Evolutionary conservation across 2,888 invertebrate genomes (phyloP).

Genomic region (Halictus ligatus): DNA sequence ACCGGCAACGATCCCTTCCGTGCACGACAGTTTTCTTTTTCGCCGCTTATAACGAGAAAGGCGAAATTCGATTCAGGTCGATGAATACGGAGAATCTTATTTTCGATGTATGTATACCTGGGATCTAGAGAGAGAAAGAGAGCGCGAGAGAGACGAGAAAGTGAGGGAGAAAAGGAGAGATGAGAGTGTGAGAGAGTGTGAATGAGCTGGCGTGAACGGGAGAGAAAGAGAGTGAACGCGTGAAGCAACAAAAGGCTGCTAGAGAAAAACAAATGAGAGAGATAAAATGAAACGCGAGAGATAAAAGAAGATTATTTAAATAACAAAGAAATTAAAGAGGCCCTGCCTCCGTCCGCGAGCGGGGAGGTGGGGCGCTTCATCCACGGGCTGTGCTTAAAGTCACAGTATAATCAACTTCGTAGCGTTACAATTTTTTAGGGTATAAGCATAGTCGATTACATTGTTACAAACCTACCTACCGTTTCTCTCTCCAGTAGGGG

Average conservation of each 20-base stretch:
- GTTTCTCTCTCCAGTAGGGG: slow-evolving; percentile 75
- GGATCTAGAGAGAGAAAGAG: slow-evolving; percentile 29
- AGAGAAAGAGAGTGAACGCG: slow-evolving; percentile 50
- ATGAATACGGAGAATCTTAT: slow-evolving; percentile 40
- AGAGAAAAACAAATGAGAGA: slow-evolving; percentile 41
- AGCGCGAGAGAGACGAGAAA: slow-evolving; percentile 33
- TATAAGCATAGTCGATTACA: slow-evolving; percentile 73
- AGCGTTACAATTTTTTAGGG: slow-evolving; percentile 65
- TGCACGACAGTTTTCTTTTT: slow-evolving; percentile 35
- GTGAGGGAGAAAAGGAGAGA: slow-evolving; percentile 11
- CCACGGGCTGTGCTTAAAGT: slow-evolving; percentile 80
- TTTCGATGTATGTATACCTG: slow-evolving; percentile 47
- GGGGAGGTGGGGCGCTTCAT: slow-evolving; percentile 70
- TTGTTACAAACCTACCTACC: slow-evolving; percentile 78
- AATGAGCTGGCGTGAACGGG: slow-evolving; percentile 25
- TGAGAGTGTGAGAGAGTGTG: slow-evolving; percentile 27
- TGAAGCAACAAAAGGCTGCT: slow-evolving; percentile 46
- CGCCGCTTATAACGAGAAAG: slow-evolving; percentile 39
- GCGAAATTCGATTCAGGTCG: slow-evolving; percentile 48
- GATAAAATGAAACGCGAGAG: neutral
- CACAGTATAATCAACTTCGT: slow-evolving; percentile 79
- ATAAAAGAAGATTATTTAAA: slow-evolving; percentile 32
- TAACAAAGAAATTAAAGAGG: slow-evolving; percentile 44
- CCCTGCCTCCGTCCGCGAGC: slow-evolving; percentile 42
- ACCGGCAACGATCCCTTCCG: slow-evolving; percentile 42